Percentiles rank a stretch among this genome's conserved stretches.
phyloP scores from a whole-genome alignment of 2,797 vertebrate species.

The Silurus lanzhouensis region DNA sequence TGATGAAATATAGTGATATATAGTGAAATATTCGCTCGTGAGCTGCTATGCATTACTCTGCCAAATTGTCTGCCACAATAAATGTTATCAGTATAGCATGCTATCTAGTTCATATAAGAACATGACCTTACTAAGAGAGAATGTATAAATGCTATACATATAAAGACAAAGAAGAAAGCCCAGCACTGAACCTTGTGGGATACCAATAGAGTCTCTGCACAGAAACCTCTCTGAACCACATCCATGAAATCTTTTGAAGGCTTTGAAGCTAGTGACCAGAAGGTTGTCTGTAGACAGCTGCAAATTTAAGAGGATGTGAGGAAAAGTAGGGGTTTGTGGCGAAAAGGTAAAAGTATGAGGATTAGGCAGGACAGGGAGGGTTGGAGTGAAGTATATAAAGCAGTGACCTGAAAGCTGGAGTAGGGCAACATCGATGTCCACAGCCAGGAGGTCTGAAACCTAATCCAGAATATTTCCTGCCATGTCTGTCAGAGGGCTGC shows the following conservation, averaged over 20 bases:
- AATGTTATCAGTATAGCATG: not conserved
- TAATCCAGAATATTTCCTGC: not conserved
- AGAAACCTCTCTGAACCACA: not conserved
- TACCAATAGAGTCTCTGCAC: not conserved
- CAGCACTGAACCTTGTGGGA: not conserved
- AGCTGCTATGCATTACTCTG: not conserved
- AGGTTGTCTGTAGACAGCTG: not conserved
- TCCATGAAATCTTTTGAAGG: not conserved
- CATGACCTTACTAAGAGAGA: not conserved
- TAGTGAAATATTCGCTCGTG: not conserved
- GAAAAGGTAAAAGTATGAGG: too few species aligned
- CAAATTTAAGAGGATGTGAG: not conserved
- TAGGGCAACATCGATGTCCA: not conserved
- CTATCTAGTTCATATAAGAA: not conserved
- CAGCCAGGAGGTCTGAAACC: not conserved
- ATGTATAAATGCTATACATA: not conserved
- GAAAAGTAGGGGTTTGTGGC: not conserved
- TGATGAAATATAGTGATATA: not conserved
- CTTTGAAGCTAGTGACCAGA: not conserved
- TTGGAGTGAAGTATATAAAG: not conserved
- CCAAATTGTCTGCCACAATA: not conserved
- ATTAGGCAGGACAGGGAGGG: not conserved
- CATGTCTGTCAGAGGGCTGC: not conserved
- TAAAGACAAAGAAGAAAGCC: not conserved
- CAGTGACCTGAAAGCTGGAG: not conserved